These are phyloP conservation scores for Stramonita haemastoma DNA, from an alignment of 2,888 invertebrate species.

Conservation along the genomic window DNA sequence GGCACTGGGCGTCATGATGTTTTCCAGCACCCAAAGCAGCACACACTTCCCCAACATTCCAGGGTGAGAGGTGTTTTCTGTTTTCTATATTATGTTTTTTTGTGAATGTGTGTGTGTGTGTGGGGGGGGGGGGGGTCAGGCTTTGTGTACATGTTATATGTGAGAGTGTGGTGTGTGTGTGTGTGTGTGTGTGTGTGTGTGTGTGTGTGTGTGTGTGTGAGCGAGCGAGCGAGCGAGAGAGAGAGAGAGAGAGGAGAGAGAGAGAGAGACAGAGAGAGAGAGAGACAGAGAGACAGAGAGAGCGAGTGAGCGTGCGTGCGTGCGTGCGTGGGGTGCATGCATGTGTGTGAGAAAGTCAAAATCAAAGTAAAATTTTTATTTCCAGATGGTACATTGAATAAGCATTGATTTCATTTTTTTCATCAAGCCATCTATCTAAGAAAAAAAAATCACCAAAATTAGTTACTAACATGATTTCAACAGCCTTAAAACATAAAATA, in stretches of 20 bases:
- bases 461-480: no score
- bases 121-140: background rate
- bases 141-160: background rate
- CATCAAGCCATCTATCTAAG: no score
- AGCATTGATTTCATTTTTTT: no score
- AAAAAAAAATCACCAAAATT: no score
- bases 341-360: background rate
- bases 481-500: no score
- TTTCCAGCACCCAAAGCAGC: constrained; percentile 53
- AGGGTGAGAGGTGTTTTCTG: constrained; percentile 52
- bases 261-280: no score
- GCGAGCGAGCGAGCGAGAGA: no score
- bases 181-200: background rate
- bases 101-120: constrained; percentile 10
- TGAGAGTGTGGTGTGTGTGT: background rate
- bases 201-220: background rate
- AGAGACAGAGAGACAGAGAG: no score
- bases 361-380: no score
- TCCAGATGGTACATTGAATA: no score
- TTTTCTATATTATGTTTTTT: background rate
- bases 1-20: constrained; percentile 56
- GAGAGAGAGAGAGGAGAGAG: no score
- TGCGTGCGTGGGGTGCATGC: background rate
- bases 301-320: no score
- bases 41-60: constrained; percentile 54